phyloP scores from a whole-genome alignment of 2,797 vertebrate species.

The Masticophis lateralis region DNA sequence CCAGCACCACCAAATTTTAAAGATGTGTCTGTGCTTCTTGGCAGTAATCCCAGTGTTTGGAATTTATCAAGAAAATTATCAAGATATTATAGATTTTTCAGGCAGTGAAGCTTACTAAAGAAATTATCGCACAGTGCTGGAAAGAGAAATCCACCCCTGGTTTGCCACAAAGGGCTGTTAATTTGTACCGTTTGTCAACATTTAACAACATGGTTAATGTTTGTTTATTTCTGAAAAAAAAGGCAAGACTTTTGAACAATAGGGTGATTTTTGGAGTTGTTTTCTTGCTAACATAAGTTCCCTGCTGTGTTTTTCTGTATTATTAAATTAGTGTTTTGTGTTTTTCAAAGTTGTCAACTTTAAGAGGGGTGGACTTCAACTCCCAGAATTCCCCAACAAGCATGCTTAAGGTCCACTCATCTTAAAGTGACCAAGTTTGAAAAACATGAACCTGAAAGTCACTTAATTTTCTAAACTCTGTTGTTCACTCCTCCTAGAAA shows the following conservation, averaged over 20 bases:
- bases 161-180: neutral
- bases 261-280: neutral
- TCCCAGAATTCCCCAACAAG: neutral
- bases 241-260: neutral
- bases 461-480: neutral
- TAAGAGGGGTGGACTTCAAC: neutral
- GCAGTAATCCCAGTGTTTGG: neutral
- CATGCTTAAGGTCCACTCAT: neutral
- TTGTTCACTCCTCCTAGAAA: neutral
- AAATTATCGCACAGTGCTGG: neutral
- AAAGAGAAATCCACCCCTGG: neutral
- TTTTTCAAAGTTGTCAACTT: neutral
- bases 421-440: neutral
- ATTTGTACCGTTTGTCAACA: neutral
- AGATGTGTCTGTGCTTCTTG: neutral
- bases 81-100: neutral
- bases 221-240: neutral
- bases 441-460: neutral
- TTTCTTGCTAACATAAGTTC: neutral
- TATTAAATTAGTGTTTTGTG: neutral
- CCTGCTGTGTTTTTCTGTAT: neutral
- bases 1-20: neutral
- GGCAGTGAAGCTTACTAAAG: neutral
- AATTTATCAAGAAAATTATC: neutral
- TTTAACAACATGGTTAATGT: neutral